Evolutionary conservation across 1,140 invertebrate genomes (phyloP).

Genomic region (Episyrphus balteatus): DNA sequence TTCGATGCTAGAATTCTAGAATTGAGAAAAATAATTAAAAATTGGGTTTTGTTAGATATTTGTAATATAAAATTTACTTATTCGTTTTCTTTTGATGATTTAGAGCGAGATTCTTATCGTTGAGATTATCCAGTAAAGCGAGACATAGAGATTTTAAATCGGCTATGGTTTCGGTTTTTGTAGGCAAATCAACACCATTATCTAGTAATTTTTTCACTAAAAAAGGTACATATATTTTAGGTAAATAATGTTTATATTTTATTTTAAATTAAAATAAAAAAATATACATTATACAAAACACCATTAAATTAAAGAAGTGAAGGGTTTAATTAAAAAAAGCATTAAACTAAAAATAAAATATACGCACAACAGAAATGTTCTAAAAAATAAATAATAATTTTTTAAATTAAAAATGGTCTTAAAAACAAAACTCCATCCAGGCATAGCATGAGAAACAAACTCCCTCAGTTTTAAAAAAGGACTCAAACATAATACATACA

Average conservation of each 20-base stretch:
- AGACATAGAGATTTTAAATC: constrained; percentile 66
- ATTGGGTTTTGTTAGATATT: constrained; percentile 1
- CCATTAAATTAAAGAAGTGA: too few relatives aligned
- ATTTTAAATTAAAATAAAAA: constrained; percentile 1
- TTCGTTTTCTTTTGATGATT: constrained; percentile 77
- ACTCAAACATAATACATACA: too few relatives aligned
- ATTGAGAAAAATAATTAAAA: neutral
- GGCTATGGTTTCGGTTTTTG: constrained; percentile 55
- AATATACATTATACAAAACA: constrained; percentile 2
- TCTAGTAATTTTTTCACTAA: constrained; percentile 56
- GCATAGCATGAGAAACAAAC: too few relatives aligned
- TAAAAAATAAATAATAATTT: too few relatives aligned
- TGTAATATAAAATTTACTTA: constrained; percentile 39
- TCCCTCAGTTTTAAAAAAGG: too few relatives aligned
- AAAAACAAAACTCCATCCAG: too few relatives aligned
- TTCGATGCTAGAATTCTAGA: constrained; percentile 45
- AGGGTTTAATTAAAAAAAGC: too few relatives aligned
- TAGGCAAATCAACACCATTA: constrained; percentile 48
- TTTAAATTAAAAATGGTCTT: too few relatives aligned
- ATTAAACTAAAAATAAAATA: too few relatives aligned
- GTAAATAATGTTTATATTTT: neutral
- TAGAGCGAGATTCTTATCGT: constrained; percentile 72
- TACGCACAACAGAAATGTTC: too few relatives aligned
- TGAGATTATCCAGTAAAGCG: constrained; percentile 67
- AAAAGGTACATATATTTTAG: neutral